Conservation (phyloP, 2,797 vertebrate species). For the Artibeus jamaicensis region DNA sequence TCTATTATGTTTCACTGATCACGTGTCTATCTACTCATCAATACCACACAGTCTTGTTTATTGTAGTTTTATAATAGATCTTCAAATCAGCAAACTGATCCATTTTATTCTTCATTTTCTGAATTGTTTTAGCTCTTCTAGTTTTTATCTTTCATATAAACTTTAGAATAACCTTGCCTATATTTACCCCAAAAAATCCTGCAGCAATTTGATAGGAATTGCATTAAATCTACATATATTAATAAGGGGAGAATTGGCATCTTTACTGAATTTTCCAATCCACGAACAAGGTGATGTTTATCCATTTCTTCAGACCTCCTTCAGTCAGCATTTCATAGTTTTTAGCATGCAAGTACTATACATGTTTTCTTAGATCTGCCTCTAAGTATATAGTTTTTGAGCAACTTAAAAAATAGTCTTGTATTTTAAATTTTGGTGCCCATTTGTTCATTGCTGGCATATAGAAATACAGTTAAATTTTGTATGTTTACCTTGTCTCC, state of each 20-base stretch:
- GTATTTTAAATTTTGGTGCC: neutral
- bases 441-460: neutral
- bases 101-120: neutral
- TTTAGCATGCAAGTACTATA: neutral
- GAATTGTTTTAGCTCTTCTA: neutral
- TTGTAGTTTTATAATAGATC: neutral
- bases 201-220: neutral
- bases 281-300: neutral
- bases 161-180: neutral
- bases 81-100: neutral
- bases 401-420: neutral
- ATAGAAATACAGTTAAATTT: neutral
- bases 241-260: neutral
- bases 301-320: neutral
- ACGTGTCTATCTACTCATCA: neutral
- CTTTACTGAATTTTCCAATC: neutral
- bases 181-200: neutral
- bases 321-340: neutral
- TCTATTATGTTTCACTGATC: neutral
- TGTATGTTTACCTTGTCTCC: neutral
- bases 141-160: neutral
- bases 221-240: neutral
- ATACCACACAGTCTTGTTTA: neutral
- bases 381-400: neutral
- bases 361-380: neutral